These are phyloP conservation scores for Bombus confusus DNA, from an alignment of 1,140 invertebrate species.

Conservation along the genomic window DNA sequence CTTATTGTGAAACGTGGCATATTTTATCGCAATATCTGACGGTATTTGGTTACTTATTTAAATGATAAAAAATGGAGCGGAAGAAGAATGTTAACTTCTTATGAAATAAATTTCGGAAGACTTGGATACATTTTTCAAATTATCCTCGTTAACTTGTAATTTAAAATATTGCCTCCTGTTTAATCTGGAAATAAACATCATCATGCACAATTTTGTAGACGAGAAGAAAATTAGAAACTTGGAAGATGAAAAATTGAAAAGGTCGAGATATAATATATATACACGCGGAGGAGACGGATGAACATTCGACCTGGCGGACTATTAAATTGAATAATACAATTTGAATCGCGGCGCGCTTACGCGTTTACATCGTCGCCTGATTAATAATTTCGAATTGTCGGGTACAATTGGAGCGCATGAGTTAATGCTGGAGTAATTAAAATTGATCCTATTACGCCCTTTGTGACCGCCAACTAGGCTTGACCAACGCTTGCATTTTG, in stretches of 20 bases:
- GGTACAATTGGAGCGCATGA: slow-evolving; percentile 2
- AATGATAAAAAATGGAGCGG: too few relatives aligned
- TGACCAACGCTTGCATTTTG: background rate
- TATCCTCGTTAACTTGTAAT: background rate
- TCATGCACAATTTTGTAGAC: background rate
- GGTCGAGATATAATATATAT: background rate
- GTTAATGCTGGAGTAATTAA: background rate
- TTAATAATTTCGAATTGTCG: slow-evolving; percentile 29
- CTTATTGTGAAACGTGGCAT: too few relatives aligned
- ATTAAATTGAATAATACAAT: slow-evolving; percentile 17
- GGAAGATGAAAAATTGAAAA: background rate
- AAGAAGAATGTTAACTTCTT: background rate
- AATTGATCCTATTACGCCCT: slow-evolving; percentile 12
- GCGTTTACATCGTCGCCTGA: background rate
- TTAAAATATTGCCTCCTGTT: background rate
- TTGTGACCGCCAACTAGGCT: background rate
- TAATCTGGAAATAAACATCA: background rate
- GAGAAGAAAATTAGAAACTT: too few relatives aligned
- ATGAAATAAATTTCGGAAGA: background rate
- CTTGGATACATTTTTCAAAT: background rate
- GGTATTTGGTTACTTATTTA: too few relatives aligned
- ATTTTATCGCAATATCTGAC: too few relatives aligned
- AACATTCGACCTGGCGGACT: background rate
- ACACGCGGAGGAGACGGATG: background rate
- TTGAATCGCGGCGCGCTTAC: too few relatives aligned